Conservation (phyloP, 2,888 invertebrate genomes). For the Cerastoderma edule region DNA sequence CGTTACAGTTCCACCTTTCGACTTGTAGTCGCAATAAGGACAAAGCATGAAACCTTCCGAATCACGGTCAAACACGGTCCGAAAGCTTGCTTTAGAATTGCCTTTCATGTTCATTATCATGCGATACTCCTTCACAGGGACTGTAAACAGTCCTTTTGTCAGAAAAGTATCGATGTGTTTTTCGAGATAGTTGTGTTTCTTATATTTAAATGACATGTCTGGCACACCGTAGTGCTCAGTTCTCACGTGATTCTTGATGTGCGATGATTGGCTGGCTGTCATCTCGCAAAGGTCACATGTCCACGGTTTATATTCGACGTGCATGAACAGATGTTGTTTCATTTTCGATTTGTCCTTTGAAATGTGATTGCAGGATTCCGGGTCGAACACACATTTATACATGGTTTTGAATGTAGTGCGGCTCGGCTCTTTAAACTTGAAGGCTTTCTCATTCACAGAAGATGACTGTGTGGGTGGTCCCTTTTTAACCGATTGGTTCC, state of each 20-base stretch:
- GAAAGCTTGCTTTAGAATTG: slow-evolving; percentile 38
- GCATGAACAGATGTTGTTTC: slow-evolving; percentile 62
- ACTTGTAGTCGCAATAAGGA: slow-evolving; percentile 56
- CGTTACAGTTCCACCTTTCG: slow-evolving; percentile 53
- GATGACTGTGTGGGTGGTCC: slow-evolving; percentile 27
- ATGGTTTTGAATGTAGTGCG: slow-evolving; percentile 58
- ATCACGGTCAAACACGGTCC: slow-evolving; percentile 41
- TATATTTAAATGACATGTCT: slow-evolving; percentile 55
- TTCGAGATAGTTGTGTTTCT: slow-evolving; percentile 58
- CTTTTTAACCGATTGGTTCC: too few species aligned
- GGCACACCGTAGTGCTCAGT: slow-evolving; percentile 46
- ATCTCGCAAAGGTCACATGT: slow-evolving; percentile 59
- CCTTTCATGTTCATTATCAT: slow-evolving; percentile 61
- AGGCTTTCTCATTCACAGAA: neutral
- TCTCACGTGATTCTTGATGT: slow-evolving; percentile 58
- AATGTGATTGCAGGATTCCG: slow-evolving; percentile 60
- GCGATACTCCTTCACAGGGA: slow-evolving; percentile 56
- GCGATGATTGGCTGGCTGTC: slow-evolving; percentile 61
- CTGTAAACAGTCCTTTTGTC: slow-evolving; percentile 55
- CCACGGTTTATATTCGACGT: slow-evolving; percentile 63
- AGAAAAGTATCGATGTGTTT: slow-evolving; percentile 59
- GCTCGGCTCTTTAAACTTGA: slow-evolving; percentile 41
- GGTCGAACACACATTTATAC: slow-evolving; percentile 61
- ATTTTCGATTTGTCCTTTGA: slow-evolving; percentile 64
- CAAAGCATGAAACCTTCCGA: slow-evolving; percentile 45